A percentile compares a stretch with the other conserved stretches of the same genome.
phyloP scores from a whole-genome alignment of 1,140 invertebrate genomes.

The Spodoptera frugiperda region DNA sequence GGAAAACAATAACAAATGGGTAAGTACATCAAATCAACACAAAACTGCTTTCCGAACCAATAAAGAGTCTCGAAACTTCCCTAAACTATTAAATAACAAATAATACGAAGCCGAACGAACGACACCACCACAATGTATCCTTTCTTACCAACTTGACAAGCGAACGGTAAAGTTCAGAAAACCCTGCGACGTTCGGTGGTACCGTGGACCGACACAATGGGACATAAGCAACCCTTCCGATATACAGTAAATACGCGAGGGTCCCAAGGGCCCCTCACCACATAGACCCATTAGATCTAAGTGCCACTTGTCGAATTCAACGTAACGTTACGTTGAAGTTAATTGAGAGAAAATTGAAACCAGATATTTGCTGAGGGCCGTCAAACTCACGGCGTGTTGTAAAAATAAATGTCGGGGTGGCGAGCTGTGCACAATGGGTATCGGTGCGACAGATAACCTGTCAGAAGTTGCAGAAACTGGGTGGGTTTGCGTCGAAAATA shows the following conservation, averaged over 20 bases:
- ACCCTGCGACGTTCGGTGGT: slow-evolving; percentile 10
- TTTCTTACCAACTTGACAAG: slow-evolving; percentile 32
- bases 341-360: slow-evolving; percentile 72
- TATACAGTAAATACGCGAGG: slow-evolving; percentile 48
- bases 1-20: slow-evolving; percentile 10
- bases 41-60: not conserved
- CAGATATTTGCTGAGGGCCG: slow-evolving; percentile 56
- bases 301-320: slow-evolving; percentile 67
- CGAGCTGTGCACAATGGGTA: slow-evolving; percentile 1
- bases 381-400: slow-evolving; percentile 44
- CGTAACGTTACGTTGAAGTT: slow-evolving; percentile 63
- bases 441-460: slow-evolving; percentile 9
- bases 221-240: slow-evolving; percentile 49
- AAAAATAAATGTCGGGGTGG: slow-evolving; percentile 33
- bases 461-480: slow-evolving; percentile 9
- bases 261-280: slow-evolving; percentile 49
- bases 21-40: not conserved
- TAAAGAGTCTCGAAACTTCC: slow-evolving; percentile 5
- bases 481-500: not conserved
- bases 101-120: slow-evolving; percentile 25
- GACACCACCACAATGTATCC: slow-evolving; percentile 31
- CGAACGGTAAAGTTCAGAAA: slow-evolving; percentile 32
- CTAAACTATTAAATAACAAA: slow-evolving; percentile 13
- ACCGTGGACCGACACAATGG: slow-evolving; percentile 27
- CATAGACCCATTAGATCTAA: slow-evolving; percentile 64